These are phyloP conservation scores for Balaenoptera acutorostrata DNA, from an alignment of 2,113 vertebrate species.

Conservation along the genomic window DNA sequence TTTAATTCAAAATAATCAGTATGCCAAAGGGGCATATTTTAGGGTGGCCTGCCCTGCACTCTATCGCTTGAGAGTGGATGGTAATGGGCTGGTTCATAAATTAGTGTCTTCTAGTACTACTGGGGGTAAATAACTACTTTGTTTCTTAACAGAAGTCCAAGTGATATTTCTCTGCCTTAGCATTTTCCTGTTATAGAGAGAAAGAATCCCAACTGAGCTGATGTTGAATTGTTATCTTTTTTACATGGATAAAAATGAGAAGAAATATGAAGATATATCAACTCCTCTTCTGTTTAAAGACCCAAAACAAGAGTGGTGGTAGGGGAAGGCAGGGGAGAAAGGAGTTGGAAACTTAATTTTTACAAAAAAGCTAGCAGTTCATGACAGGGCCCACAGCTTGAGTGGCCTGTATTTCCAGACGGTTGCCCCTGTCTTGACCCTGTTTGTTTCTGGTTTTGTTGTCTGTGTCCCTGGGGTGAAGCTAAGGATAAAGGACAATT, in stretches of 20 bases:
- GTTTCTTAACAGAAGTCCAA: neutral
- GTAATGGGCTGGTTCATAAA: neutral
- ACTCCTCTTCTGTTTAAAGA: neutral
- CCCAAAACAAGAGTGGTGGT: neutral
- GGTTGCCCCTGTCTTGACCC: constrained; percentile 54
- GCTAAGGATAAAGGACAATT: constrained; percentile 52
- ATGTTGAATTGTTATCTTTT: neutral
- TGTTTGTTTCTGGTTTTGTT: constrained; percentile 58
- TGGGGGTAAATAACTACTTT: neutral
- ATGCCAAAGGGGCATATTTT: neutral
- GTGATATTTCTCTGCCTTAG: neutral
- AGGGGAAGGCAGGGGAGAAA: neutral
- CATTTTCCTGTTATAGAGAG: neutral
- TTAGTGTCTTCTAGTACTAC: neutral
- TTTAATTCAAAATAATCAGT: too few species aligned
- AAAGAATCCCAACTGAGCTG: neutral
- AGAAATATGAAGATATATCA: neutral
- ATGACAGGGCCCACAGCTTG: neutral
- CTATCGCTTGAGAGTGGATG: neutral
- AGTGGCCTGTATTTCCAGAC: constrained; percentile 54
- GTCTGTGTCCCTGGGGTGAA: constrained; percentile 44
- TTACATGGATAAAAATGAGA: neutral
- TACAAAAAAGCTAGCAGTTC: constrained; percentile 12
- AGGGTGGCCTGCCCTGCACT: neutral
- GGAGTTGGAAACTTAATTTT: constrained; percentile 37